These are phyloP conservation scores for Empidonax alnorum DNA, from an alignment of 2,113 vertebrate species.

Conservation along the genomic window DNA sequence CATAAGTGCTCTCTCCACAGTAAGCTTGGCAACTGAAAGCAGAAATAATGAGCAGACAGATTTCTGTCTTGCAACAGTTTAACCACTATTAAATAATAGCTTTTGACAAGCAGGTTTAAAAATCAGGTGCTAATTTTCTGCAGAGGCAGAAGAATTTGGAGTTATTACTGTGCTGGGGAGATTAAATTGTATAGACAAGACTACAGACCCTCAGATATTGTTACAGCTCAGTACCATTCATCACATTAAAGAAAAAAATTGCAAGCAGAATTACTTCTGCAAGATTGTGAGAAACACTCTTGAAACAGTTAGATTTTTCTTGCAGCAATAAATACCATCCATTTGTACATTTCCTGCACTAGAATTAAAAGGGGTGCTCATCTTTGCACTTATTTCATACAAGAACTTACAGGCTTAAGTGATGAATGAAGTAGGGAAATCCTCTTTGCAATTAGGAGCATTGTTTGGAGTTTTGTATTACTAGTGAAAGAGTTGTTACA, in stretches of 20 bases:
- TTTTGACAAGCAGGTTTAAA: not conserved
- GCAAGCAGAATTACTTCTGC: not conserved
- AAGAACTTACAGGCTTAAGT: not conserved
- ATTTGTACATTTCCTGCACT: not conserved
- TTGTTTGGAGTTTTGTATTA: not conserved
- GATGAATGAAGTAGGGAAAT: not conserved
- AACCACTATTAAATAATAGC: not conserved
- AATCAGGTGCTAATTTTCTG: not conserved
- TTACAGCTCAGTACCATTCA: not conserved
- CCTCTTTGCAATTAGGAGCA: not conserved
- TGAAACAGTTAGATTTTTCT: not conserved
- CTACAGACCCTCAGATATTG: not conserved
- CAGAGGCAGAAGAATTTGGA: not conserved
- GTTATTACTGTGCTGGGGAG: not conserved
- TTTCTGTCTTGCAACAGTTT: not conserved
- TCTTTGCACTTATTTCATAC: not conserved
- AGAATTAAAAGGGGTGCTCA: not conserved
- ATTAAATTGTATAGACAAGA: not conserved
- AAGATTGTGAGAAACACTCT: not conserved
- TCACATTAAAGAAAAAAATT: not conserved
- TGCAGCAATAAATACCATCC: not conserved
- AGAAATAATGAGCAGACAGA: not conserved
- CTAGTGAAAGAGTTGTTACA: not conserved
- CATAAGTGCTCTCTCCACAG: not conserved
- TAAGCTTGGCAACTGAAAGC: not conserved